Percentiles rank a stretch among this genome's conserved stretches.
phyloP scores from a whole-genome alignment of 1,140 invertebrate species.

The Drosophila nikananu region DNA sequence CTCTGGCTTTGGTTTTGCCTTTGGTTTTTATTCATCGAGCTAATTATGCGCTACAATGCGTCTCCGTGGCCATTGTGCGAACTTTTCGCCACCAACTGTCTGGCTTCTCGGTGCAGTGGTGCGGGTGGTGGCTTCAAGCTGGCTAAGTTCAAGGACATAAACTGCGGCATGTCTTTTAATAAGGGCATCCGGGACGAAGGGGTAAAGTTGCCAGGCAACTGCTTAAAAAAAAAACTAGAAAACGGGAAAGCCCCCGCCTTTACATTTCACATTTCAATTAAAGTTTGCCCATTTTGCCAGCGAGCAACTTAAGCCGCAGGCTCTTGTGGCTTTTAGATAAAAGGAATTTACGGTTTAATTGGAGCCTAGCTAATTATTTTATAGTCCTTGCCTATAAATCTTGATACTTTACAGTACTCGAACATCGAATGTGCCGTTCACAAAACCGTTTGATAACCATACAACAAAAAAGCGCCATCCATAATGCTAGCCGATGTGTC shows the following conservation, averaged over 20 bases:
- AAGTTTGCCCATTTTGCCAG: slow-evolving; percentile 20
- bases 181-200: slow-evolving; percentile 2
- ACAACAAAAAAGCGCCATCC: slow-evolving; percentile 46
- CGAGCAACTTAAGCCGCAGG: slow-evolving; percentile 25
- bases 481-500: slow-evolving; percentile 46
- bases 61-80: slow-evolving; percentile 67
- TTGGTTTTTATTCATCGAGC: slow-evolving; percentile 73
- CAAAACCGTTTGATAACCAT: slow-evolving; percentile 48
- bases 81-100: slow-evolving; percentile 36
- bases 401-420: slow-evolving; percentile 8
- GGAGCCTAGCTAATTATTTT: slow-evolving; percentile 32
- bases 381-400: slow-evolving; percentile 14
- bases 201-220: slow-evolving; percentile 29
- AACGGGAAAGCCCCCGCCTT: background rate
- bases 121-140: slow-evolving; percentile 5
- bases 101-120: slow-evolving; percentile 6
- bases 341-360: slow-evolving; percentile 27
- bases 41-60: slow-evolving; percentile 79
- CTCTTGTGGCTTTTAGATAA: slow-evolving; percentile 19
- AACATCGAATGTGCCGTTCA: slow-evolving; percentile 28
- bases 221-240: slow-evolving; percentile 12
- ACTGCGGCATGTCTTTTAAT: slow-evolving; percentile 33
- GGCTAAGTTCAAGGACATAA: slow-evolving; percentile 45
- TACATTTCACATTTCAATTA: slow-evolving; percentile 46
- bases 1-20: slow-evolving; percentile 4